Evolutionary conservation across 2,888 invertebrate species (phyloP).

Genomic region (Trimorus sp.): DNA sequence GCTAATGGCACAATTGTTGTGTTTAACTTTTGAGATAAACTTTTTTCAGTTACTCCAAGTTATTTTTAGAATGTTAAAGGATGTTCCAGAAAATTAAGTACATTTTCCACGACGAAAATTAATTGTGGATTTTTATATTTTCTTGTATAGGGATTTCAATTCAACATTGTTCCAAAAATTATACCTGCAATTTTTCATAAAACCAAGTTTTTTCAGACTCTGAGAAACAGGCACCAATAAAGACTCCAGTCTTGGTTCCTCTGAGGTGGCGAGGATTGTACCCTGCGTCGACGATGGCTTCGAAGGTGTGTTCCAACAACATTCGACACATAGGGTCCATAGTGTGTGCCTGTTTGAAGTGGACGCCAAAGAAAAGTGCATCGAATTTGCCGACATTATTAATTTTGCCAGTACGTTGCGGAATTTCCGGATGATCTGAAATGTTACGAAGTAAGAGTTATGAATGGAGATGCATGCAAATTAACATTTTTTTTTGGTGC

Average conservation of each 20-base stretch:
- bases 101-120: too few relatives aligned
- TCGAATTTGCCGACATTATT: conserved; percentile 87
- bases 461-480: neutral
- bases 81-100: too few relatives aligned
- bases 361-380: conserved; percentile 83
- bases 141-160: too few relatives aligned
- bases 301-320: conserved; percentile 85
- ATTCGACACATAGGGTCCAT: conserved; percentile 85
- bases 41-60: too few relatives aligned
- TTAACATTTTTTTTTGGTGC: too few relatives aligned
- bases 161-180: too few relatives aligned
- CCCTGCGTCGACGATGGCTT: conserved; percentile 83
- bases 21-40: too few relatives aligned
- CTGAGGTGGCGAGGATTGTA: conserved; percentile 86
- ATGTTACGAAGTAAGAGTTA: neutral
- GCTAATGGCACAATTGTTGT: too few relatives aligned
- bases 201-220: conserved; percentile 89
- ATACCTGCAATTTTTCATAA: conserved; percentile 85
- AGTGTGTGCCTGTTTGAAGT: conserved; percentile 83
- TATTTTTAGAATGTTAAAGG: too few relatives aligned
- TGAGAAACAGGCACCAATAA: conserved; percentile 87
- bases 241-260: conserved; percentile 88
- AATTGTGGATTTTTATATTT: too few relatives aligned
- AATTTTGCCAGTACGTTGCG: conserved; percentile 88
- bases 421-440: conserved; percentile 86